Evolutionary conservation across 2,888 invertebrate species (phyloP), one percentile per base, ranked within the genome.

Genomic region (Melinopterus prodromus): DNA sequence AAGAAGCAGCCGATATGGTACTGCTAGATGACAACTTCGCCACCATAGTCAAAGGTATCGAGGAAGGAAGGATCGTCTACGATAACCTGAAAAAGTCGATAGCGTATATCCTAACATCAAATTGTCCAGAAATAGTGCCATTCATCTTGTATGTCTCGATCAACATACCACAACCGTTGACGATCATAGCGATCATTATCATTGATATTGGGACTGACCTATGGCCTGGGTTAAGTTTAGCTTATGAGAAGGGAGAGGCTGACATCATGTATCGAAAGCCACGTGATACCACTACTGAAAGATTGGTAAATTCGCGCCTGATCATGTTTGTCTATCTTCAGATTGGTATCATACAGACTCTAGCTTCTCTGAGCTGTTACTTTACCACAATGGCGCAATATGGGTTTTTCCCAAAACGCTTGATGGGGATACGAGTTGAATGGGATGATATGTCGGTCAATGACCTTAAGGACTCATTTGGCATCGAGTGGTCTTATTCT

Each of bases 1-100:
- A 96, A 89, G 95, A 96, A 88, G 96, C 96, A 0, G 96, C 97
- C 6, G 97, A 97, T 87, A 96, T 97, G 91, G 95, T 97, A 86
- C 89, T 96, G 79, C 91, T 96, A 89, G 96, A 96, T 85, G 96
- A 96, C 86, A 96, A 96, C 89, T 96, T 97, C 86, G 94, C 96
- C 0, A 95, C 96, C 0, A 96, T 96, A 80, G 96, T 96, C 0
- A 93, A 92, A 2, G 96, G 96, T 77, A 94, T 96, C 38, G 96
- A 96, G 87, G 94, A 95, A 86, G 94, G 95, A 14, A 90, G 95
- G 80, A 91, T 95, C 84, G 95, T 96, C 87, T 96, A 95, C 87
- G 96, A 96, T 87, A 96, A 96, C 87, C 88, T 96, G 83, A 96
- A 96, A 88, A 96, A 96, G 88, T 95, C 95, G 0, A 93, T 96